A percentile compares a stretch with the other conserved stretches of the same genome.
phyloP scores from a whole-genome alignment of 1,140 invertebrate species.

The Microvelia longipes region DNA sequence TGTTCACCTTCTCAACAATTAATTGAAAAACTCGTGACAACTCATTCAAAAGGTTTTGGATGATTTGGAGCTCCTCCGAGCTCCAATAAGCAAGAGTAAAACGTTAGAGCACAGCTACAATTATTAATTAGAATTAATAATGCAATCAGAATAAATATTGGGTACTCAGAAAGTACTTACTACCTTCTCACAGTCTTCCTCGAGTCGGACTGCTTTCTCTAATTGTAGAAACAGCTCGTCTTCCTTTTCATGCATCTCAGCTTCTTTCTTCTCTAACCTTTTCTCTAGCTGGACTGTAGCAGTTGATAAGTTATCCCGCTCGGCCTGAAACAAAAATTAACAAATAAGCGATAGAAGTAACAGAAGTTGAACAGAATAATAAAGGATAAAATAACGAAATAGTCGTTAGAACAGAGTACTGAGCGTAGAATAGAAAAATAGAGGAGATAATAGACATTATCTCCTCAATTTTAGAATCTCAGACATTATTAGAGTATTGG shows the following conservation, averaged over 20 bases:
- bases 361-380: neutral
- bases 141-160: too few relatives aligned
- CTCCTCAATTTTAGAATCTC: too few relatives aligned
- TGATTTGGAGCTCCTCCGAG: too few relatives aligned
- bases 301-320: conserved; percentile 38
- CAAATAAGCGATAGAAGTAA: neutral
- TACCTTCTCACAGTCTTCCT: conserved; percentile 41
- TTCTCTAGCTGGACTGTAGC: conserved; percentile 34
- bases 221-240: conserved; percentile 45
- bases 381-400: neutral
- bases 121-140: too few relatives aligned
- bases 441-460: too few relatives aligned
- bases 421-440: neutral
- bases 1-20: too few relatives aligned
- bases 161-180: too few relatives aligned
- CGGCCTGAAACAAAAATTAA: conserved; percentile 31
- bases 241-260: conserved; percentile 41
- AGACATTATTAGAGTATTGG: too few relatives aligned
- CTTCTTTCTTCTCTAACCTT: conserved; percentile 37
- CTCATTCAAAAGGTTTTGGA: too few relatives aligned
- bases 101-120: too few relatives aligned
- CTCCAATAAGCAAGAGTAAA: too few relatives aligned
- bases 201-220: conserved; percentile 39
- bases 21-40: too few relatives aligned
- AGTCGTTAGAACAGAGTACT: neutral